These are phyloP conservation scores for Grapholita molesta DNA, from an alignment of 1,140 invertebrate species.

Conservation along the genomic window DNA sequence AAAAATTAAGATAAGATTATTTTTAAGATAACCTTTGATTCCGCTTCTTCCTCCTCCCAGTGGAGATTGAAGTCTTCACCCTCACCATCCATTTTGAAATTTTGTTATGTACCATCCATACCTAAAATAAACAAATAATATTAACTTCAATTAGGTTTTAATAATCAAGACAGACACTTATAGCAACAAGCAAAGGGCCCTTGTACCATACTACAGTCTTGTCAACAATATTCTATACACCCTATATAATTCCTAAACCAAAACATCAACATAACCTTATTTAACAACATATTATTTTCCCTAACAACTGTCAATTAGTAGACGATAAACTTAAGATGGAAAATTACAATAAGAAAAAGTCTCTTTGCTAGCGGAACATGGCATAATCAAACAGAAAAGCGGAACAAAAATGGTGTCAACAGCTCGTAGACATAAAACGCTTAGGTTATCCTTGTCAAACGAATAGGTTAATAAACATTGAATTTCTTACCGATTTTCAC, in stretches of 20 bases:
- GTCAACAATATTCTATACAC: constrained; percentile 42
- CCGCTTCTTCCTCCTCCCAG: constrained; percentile 67
- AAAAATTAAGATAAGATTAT: not conserved
- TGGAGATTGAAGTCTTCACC: constrained; percentile 62
- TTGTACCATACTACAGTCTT: constrained; percentile 21
- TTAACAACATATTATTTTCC: constrained; percentile 12
- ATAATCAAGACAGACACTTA: not conserved
- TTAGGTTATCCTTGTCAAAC: constrained; percentile 72
- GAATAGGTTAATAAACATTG: constrained; percentile 52
- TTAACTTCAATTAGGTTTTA: not conserved
- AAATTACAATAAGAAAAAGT: not conserved
- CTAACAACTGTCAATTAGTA: not conserved
- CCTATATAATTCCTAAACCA: constrained; percentile 47
- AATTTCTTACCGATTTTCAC: constrained; percentile 26
- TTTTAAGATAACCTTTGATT: constrained; percentile 58
- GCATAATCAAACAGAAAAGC: constrained; percentile 32
- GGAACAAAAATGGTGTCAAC: constrained; percentile 72
- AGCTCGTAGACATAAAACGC: constrained; percentile 32
- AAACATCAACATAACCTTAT: constrained; percentile 77
- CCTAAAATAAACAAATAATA: constrained; percentile 3
- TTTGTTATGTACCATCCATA: constrained; percentile 22
- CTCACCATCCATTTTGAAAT: constrained; percentile 52
- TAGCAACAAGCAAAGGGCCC: not conserved
- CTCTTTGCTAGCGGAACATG: not conserved
- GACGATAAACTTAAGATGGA: not conserved